These are phyloP conservation scores for Gibbula magus DNA, from an alignment of 2,888 invertebrate species.

Conservation along the genomic window DNA sequence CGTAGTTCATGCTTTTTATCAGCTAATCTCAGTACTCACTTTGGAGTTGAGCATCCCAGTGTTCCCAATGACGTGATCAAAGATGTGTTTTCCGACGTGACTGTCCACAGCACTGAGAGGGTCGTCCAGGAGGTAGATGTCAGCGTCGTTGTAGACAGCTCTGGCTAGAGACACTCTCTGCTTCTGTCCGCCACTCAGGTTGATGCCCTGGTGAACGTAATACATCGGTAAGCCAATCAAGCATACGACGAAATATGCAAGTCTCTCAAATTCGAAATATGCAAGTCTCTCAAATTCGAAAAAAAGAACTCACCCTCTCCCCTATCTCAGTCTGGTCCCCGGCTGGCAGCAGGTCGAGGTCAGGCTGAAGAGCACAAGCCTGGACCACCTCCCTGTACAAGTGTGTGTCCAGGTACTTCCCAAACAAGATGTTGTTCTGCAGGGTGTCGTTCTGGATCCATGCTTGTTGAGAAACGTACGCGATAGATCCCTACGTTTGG, in stretches of 20 bases:
- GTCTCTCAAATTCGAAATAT: too few species aligned
- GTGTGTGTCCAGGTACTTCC: constrained; percentile 83
- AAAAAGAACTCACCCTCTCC: constrained; percentile 77
- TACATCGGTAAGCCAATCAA: too few species aligned
- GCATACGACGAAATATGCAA: too few species aligned
- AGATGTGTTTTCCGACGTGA: constrained; percentile 72
- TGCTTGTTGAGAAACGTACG: constrained; percentile 80
- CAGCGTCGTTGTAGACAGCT: constrained; percentile 70
- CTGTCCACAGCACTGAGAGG: constrained; percentile 74
- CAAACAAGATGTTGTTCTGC: constrained; percentile 93
- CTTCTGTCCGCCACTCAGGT: constrained; percentile 73
- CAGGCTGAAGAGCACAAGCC: constrained; percentile 91
- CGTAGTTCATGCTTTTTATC: too few species aligned
- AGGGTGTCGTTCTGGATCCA: constrained; percentile 98
- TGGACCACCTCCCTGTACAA: constrained; percentile 87
- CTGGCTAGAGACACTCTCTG: constrained; percentile 73
- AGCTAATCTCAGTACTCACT: constrained; percentile 44
- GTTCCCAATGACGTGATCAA: constrained; percentile 69
- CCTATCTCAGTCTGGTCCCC: constrained; percentile 97
- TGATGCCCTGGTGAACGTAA: constrained; percentile 65
- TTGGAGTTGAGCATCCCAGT: constrained; percentile 64
- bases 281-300: neutral
- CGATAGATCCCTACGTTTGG: constrained; percentile 71
- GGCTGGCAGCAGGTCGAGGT: constrained; percentile 90
- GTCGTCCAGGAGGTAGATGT: constrained; percentile 74